Evolutionary conservation across 1,140 invertebrate genomes (phyloP).

Genomic region (Conus betulinus): DNA sequence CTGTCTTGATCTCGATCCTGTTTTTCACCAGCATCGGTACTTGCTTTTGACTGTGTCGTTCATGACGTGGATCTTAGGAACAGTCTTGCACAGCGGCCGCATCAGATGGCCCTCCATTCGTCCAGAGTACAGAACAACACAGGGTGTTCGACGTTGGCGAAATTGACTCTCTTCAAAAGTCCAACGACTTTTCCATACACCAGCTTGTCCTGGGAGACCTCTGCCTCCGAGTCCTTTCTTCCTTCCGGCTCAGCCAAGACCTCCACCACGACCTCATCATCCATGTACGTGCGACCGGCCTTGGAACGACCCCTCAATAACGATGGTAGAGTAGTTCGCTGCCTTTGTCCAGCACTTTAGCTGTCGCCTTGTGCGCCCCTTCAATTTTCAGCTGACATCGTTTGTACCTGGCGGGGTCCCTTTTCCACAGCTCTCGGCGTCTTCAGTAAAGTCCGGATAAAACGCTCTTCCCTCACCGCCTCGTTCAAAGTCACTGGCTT

Average conservation of each 20-base stretch:
- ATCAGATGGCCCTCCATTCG: conserved; percentile 57
- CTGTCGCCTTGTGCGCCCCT: conserved; percentile 48
- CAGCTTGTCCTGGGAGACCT: conserved; percentile 4
- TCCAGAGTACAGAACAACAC: conserved; percentile 65
- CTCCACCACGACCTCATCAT: conserved; percentile 67
- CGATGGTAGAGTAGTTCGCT: conserved; percentile 45
- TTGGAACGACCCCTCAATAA: conserved; percentile 62
- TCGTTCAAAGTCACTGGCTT: not conserved
- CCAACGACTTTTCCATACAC: conserved; percentile 60
- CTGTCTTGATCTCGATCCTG: conserved; percentile 41
- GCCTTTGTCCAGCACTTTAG: conserved; percentile 37
- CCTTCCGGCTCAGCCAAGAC: conserved; percentile 41
- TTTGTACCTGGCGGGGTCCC: conserved; percentile 51
- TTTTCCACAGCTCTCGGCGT: not conserved
- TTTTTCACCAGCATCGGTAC: conserved; percentile 18
- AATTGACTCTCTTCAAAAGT: conserved; percentile 49
- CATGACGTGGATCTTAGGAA: conserved; percentile 66
- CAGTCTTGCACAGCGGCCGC: conserved; percentile 63
- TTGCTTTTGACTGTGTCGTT: conserved; percentile 39
- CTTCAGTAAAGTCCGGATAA: not conserved
- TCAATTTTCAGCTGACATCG: conserved; percentile 55
- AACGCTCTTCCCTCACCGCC: not conserved
- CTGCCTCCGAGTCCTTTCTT: too few species aligned
- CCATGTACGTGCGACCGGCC: conserved; percentile 63
- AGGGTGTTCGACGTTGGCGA: conserved; percentile 49